Conservation (phyloP, 2,797 vertebrate genomes). For the Notamacropus eugenii region DNA sequence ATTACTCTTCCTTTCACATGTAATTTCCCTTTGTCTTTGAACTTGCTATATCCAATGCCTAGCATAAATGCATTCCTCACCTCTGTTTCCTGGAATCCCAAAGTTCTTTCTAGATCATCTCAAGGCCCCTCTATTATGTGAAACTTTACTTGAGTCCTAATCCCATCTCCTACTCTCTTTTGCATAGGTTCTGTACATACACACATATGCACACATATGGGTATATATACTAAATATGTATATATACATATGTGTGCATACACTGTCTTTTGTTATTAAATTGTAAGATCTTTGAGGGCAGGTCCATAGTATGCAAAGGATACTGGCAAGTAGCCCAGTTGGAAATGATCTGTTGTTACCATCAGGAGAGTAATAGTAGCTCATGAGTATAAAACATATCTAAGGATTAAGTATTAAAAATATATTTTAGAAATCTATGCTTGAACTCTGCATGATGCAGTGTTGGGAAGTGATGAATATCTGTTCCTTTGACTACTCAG, state of each 20-base stretch:
- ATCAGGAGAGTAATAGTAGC: background rate
- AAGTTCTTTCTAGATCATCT: background rate
- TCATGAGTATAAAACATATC: constrained; percentile 9
- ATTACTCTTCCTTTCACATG: background rate
- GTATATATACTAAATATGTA: too few relatives aligned
- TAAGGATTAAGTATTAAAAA: constrained; percentile 51
- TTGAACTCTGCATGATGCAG: background rate
- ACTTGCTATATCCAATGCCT: background rate
- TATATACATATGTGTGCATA: background rate
- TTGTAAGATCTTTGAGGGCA: background rate
- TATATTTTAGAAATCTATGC: background rate
- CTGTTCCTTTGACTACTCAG: background rate
- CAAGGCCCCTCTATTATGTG: background rate
- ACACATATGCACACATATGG: background rate
- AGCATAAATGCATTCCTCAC: background rate
- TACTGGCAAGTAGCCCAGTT: background rate
- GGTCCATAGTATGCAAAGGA: background rate
- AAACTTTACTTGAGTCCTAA: background rate
- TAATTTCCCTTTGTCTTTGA: background rate
- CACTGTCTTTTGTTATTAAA: background rate
- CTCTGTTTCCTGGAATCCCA: background rate
- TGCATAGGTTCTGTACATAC: background rate
- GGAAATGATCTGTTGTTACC: background rate
- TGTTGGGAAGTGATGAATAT: background rate
- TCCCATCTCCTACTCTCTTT: background rate